Evolutionary conservation across 1,140 invertebrate species (phyloP), one percentile per base, ranked within the genome.

Genomic region (Heliothis virescens): DNA sequence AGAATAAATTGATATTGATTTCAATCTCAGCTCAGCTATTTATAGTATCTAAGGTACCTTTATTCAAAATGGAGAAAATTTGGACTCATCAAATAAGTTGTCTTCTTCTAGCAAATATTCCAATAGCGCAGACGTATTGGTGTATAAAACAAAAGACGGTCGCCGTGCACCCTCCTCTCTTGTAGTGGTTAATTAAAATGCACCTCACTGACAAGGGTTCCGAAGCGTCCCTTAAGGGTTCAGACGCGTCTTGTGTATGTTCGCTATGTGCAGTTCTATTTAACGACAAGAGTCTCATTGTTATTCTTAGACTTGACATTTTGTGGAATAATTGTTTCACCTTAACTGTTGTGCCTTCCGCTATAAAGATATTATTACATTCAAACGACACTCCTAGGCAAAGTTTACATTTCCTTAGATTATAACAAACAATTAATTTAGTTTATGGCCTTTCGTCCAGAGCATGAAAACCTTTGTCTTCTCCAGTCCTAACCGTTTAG

Each of bases 171-270:
- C 65, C 48, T 52, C 10, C 47, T 48, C 13, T 41, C 34, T 3
- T 29, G 65, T 26, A 69, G 65, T 69, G 48, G 65, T 69, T 69
- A 52, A 69, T 69, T 69, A 69, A 69, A 69, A 69, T 69, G 65
- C 65, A 29, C 48, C 65, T 52, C 65, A 52, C 0, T 15, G 48
- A 1, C 26, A 34, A 53, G 48, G 48, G 47, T 50, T 29, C 15
- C 53, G 9, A 15, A 16, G 7, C 26, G 21, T 41, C 29, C 65
- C 48, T 26, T 16, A 13, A 7, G 65, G 16, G 9, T 48, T 1
- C 11, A 13, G 16, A 48, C 48, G 41, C 62, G 41, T 48, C 41
- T 65, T 65, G 41, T 18, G 48, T 47, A 65, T 65, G 10, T 3
- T 4, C 16, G 10, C 41, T 29, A 41, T 63, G 62, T 7, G 18